Evolutionary conservation across 2,888 invertebrate species (phyloP).

Genomic region (Tipula vernalis): DNA sequence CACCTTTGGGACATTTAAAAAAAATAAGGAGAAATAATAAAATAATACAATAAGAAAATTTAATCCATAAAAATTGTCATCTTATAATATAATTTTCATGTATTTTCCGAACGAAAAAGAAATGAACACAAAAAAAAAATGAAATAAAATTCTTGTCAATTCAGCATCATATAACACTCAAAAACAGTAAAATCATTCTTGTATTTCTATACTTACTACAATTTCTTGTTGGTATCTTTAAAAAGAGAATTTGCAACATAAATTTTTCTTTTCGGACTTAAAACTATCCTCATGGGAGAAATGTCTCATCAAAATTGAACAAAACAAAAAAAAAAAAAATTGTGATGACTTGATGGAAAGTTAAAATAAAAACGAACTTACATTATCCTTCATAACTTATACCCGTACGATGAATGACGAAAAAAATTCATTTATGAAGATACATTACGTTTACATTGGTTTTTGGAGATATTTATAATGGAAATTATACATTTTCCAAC

Average conservation of each 20-base stretch:
- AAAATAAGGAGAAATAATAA: neutral
- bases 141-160: neutral
- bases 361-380: neutral
- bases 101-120: neutral
- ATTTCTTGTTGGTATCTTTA: neutral
- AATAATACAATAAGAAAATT: neutral
- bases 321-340: neutral
- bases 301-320: neutral
- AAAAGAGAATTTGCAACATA: neutral
- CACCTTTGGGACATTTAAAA: constrained; percentile 7
- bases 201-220: neutral
- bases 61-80: neutral
- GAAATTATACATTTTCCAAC: neutral
- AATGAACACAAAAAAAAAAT: neutral
- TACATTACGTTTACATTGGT: neutral
- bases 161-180: constrained; percentile 4
- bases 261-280: neutral
- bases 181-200: neutral
- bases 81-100: neutral
- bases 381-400: neutral
- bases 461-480: neutral
- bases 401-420: neutral
- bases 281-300: neutral
- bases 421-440: neutral
- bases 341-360: neutral